phyloP scores from a whole-genome alignment of 2,888 invertebrate species.

The Blera fallax region DNA sequence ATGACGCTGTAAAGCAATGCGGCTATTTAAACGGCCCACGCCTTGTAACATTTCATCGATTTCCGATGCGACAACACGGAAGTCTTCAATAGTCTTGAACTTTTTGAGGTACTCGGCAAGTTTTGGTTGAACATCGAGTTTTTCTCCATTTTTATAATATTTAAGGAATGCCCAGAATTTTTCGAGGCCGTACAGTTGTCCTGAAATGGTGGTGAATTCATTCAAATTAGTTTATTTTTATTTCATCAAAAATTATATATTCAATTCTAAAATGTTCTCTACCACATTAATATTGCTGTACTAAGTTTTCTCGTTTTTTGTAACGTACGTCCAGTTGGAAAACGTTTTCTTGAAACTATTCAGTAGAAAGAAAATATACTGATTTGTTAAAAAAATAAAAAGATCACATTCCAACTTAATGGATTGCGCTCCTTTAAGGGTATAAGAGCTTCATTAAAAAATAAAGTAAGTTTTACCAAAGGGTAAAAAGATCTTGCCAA shows the following conservation, averaged over 20 bases:
- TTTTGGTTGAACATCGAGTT: constrained; percentile 88
- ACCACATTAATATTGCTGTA: constrained; percentile 38
- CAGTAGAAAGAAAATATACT: not conserved
- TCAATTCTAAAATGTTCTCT: constrained; percentile 30
- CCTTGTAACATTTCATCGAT: constrained; percentile 85
- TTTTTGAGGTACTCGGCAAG: constrained; percentile 88
- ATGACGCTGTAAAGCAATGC: constrained; percentile 84
- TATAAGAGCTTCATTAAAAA: too few relatives aligned
- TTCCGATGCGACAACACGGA: constrained; percentile 87
- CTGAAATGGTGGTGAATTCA: constrained; percentile 81
- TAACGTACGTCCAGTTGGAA: not conserved
- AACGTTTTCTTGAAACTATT: constrained; percentile 13
- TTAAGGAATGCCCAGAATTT: constrained; percentile 99
- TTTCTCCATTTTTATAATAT: constrained; percentile 93
- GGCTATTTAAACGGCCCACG: constrained; percentile 82
- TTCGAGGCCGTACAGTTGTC: constrained; percentile 98
- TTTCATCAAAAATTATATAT: too few relatives aligned
- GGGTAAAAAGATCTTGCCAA: too few relatives aligned
- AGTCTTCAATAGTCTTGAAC: constrained; percentile 95
- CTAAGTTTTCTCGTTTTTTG: not conserved
- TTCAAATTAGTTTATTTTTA: not conserved
- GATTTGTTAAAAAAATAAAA: not conserved
- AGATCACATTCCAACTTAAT: not conserved
- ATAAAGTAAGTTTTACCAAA: too few relatives aligned
- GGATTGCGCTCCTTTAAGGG: too few relatives aligned